Base-by-base conservation (phyloP, 2,888 invertebrate species). In the Drosophila helvetica region DNA sequence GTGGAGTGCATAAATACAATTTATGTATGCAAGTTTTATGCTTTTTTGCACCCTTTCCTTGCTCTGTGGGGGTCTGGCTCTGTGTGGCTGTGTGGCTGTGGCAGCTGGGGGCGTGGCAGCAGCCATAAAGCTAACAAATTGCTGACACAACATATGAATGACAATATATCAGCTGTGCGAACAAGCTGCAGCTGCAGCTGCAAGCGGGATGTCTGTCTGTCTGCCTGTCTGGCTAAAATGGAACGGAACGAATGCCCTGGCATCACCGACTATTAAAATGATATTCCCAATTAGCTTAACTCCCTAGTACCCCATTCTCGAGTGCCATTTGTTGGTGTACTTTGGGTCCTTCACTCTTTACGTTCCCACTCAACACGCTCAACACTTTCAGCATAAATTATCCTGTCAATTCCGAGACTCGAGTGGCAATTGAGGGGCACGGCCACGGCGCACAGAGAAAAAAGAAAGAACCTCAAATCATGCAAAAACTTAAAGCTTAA, bases 121-220 rank as follows among this genome's bases (percentile, higher is more conserved):
- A 68, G 57, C 67, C 69, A 69, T 67, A 67, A 67, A 66, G 68
- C 66, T 66, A 67, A 67, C 67, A 67, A 67, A 67, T 67, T 67
- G 67, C 67, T 69, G 67, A 67, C 67, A 67, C 67, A 67, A 69
- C 67, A 67, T 69, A 69, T 67, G 67, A 67, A 67, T 67, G 67
- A 56, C 67, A 67, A 67, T 67, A 69, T 67, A 69, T 67, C 67
- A 57, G 67, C 45, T 57, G 67, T 46, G 67, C 27, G 30, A 69
- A 67, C 67, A 57, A 57, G 69, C 57, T 45, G 67, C 45, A 69
- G 67, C 57, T 46, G 45, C 19, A 33, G 27, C 18, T 27, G 38
- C 45, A 66, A 56, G 50, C 51, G 51, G 45, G 45, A 42, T 69
- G 33, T n/a, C 15, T 6, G 15, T 15, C 38, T 15, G 15, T 15